phyloP scores from a whole-genome alignment of 2,113 vertebrate species.

The Anoura caudifer region DNA sequence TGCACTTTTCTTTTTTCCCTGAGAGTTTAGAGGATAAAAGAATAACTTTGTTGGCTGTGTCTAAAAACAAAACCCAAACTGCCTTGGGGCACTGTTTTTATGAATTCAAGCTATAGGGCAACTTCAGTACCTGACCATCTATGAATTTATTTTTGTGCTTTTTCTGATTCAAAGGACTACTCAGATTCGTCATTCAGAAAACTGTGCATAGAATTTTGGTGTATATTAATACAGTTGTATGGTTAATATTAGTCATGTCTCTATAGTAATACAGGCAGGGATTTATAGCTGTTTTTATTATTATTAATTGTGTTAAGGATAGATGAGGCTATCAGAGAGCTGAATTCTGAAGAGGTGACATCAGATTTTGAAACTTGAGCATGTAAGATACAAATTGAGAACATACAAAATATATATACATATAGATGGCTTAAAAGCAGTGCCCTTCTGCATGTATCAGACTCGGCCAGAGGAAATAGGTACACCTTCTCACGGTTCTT shows the following conservation, averaged over 20 bases:
- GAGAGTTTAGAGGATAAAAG: neutral
- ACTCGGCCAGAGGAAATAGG: neutral
- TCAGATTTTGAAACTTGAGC: neutral
- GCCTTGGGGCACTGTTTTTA: neutral
- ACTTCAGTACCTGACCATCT: neutral
- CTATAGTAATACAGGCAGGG: neutral
- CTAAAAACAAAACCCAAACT: neutral
- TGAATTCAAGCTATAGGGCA: neutral
- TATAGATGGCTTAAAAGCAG: neutral
- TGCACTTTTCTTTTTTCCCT: neutral
- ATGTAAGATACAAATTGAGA: neutral
- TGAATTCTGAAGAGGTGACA: neutral
- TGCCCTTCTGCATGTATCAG: neutral
- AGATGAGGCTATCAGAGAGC: neutral
- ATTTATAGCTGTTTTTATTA: neutral
- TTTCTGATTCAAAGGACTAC: neutral
- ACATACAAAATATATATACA: neutral
- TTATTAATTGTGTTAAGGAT: neutral
- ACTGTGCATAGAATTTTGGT: neutral
- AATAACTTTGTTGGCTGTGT: neutral
- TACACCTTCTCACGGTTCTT: neutral
- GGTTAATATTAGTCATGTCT: neutral
- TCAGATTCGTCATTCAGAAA: neutral
- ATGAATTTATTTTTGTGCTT: neutral
- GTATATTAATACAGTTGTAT: neutral